These are phyloP conservation scores for Cynaeus angustus DNA, from an alignment of 2,888 invertebrate genomes.

Conservation along the genomic window DNA sequence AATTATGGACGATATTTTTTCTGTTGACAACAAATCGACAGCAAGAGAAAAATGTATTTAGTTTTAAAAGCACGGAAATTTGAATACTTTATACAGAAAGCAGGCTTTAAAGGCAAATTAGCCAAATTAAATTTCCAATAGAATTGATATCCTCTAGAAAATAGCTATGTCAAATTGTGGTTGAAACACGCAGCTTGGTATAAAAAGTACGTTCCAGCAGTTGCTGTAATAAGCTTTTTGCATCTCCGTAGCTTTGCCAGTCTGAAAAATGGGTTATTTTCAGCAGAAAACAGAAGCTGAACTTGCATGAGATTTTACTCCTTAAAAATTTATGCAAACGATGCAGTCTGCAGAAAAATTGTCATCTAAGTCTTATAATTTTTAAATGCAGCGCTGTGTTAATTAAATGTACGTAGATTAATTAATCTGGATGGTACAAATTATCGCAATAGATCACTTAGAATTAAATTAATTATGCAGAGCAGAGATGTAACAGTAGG, in stretches of 20 bases:
- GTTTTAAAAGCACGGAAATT: neutral
- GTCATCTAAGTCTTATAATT: slow-evolving; percentile 20
- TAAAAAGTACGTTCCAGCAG: slow-evolving; percentile 34
- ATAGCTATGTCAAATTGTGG: slow-evolving; percentile 28
- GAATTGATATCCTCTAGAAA: slow-evolving; percentile 22
- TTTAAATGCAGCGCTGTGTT: slow-evolving; percentile 26
- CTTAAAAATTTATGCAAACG: slow-evolving; percentile 35
- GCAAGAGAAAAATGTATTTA: too few species aligned
- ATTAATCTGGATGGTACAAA: slow-evolving; percentile 22
- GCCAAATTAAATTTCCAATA: slow-evolving; percentile 26
- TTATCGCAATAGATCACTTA: slow-evolving; percentile 16
- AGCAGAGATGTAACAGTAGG: slow-evolving; percentile 13
- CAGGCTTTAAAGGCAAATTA: neutral
- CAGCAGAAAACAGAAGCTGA: slow-evolving; percentile 38
- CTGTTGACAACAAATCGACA: too few species aligned
- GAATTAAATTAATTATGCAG: slow-evolving; percentile 12
- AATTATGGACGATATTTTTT: too few species aligned
- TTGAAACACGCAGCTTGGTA: slow-evolving; percentile 8
- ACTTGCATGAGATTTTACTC: slow-evolving; percentile 30
- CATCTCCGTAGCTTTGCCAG: slow-evolving; percentile 22
- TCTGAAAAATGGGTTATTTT: slow-evolving; percentile 32
- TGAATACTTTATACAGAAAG: neutral
- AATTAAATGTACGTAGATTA: slow-evolving; percentile 30
- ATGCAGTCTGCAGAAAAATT: slow-evolving; percentile 35
- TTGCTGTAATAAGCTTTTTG: slow-evolving; percentile 38